phyloP scores from a whole-genome alignment of 2,113 vertebrate genomes.

The Rhinoderma darwinii region DNA sequence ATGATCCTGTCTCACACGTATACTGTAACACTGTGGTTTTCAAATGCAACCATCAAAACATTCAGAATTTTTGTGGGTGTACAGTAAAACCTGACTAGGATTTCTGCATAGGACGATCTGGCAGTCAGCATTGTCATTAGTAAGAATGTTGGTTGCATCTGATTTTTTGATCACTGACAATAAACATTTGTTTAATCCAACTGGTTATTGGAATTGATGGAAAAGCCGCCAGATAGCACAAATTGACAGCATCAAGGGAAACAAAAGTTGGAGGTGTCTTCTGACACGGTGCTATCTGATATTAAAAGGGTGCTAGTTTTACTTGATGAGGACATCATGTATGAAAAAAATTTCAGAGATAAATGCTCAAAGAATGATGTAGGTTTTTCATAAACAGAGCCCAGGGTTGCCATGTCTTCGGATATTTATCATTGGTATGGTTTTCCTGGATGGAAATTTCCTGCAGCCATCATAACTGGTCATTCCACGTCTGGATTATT shows the following conservation, averaged over 20 bases:
- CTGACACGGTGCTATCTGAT: neutral
- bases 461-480: too few species aligned
- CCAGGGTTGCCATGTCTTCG: too few species aligned
- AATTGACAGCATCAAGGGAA: neutral
- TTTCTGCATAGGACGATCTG: neutral
- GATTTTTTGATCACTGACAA: neutral
- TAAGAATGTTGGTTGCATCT: neutral
- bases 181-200: neutral
- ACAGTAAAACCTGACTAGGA: conserved; percentile 15
- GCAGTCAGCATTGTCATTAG: neutral
- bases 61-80: neutral
- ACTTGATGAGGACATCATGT: neutral
- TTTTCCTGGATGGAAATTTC: too few species aligned
- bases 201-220: neutral
- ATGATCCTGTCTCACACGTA: conserved; percentile 2
- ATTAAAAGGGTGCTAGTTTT: neutral
- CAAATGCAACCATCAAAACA: neutral
- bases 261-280: neutral
- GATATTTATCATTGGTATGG: too few species aligned
- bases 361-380: neutral
- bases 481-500: too few species aligned
- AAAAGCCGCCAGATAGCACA: neutral
- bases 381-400: neutral
- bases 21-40: conserved; percentile 13
- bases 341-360: neutral